Evolutionary conservation across 2,797 vertebrate genomes (phyloP), one percentile per base, ranked within the genome.

Genomic region (Lophius americanus): DNA sequence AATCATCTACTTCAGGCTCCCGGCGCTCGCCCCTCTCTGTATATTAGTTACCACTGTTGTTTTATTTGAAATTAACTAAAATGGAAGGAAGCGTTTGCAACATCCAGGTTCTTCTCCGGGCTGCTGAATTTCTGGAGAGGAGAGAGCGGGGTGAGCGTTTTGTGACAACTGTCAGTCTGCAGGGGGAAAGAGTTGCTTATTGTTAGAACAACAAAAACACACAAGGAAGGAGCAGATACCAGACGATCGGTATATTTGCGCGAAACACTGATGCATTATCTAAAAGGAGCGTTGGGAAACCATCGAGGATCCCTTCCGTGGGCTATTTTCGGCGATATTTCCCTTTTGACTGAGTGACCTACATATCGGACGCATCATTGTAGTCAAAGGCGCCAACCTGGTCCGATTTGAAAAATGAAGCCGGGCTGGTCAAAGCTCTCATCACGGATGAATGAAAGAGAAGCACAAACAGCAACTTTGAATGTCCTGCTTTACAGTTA

Each of bases 81-180:
- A 98, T 98, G 97, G 96, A 98, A 62, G 91, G 91, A 13, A 86
- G 91, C 61, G 37, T 93, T 13, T 95, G 94, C 90, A 97, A 95
- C 88, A 95, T 97, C 65, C 97, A 97, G 87, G 96, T 98, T 63
- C 95, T 99, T 68, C 92, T 98, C 5, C 95, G 95, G 76, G 97
- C 97, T 0, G 97, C 97, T 0, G 97, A 97, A 84, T 98, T 96
- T 80, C 73, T 98, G 93, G 97, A 98, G 70, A 93, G 95, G 53
- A 93, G 93, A 73, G 94, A 96, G 49, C 81, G 95, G 92, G 96
- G 96, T 96, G 50, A 42, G 79, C 75, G 32, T 79, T 77, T 70
- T 58, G 32, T 72, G 75, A 61, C 63, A 78, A 78, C 72, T 80
- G 73, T 78, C 78, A 77, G 60, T 64, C 32, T 67, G 9, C 10